Conservation (phyloP, 2,113 vertebrate genomes). For the Lamprotornis superbus region DNA sequence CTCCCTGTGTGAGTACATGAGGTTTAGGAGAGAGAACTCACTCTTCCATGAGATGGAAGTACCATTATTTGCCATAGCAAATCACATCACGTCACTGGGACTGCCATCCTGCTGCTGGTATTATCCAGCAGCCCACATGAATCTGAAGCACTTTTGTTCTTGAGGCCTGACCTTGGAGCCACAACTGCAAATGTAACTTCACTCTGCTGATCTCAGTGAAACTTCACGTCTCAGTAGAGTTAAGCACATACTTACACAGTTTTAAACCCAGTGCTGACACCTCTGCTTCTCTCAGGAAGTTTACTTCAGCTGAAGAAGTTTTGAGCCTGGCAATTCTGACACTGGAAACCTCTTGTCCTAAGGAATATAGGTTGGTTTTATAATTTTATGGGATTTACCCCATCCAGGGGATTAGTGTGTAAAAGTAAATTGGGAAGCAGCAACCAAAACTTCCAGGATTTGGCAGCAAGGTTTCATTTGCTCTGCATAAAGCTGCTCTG, state of each 20-base stretch:
- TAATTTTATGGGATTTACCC: not conserved
- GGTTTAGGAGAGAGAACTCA: not conserved
- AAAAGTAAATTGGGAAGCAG: not conserved
- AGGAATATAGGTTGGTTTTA: not conserved
- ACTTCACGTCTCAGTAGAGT: conserved; percentile 5
- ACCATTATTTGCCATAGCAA: not conserved
- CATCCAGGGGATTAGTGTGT: not conserved
- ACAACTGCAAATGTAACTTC: not conserved
- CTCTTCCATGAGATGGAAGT: not conserved
- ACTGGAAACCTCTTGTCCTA: not conserved
- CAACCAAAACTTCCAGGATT: not conserved
- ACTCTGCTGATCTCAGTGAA: conserved; percentile 33
- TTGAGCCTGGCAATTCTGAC: not conserved
- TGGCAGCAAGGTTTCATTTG: not conserved
- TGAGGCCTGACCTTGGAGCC: conserved; percentile 7
- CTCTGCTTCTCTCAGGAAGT: not conserved
- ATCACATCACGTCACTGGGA: not conserved
- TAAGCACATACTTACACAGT: not conserved
- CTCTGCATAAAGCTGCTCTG: not conserved
- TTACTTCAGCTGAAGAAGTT: not conserved
- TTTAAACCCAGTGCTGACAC: conserved; percentile 1
- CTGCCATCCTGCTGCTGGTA: not conserved
- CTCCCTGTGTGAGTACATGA: not conserved
- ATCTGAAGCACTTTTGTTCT: not conserved
- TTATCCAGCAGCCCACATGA: not conserved